Evolutionary conservation across 2,888 invertebrate genomes (phyloP).

Genomic region (Oxyscelio sp.): DNA sequence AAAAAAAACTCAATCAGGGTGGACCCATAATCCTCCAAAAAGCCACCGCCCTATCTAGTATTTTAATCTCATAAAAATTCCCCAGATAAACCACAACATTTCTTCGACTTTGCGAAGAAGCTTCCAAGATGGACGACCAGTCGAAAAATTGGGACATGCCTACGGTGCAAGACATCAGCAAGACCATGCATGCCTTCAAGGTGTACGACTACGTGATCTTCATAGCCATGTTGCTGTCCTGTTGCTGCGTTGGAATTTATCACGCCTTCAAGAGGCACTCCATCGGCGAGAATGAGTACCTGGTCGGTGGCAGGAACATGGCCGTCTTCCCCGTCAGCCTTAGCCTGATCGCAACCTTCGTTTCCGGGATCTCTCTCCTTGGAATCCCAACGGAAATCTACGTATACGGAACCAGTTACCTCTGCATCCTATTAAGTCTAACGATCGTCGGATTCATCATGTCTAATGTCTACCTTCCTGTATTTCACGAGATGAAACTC

Average conservation of each 20-base stretch:
- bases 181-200: constrained; percentile 91
- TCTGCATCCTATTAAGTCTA: constrained; percentile 91
- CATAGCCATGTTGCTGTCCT: constrained; percentile 92
- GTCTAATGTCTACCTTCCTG: constrained; percentile 92
- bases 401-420: constrained; percentile 94
- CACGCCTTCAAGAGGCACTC: constrained; percentile 93
- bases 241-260: constrained; percentile 94
- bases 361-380: constrained; percentile 93
- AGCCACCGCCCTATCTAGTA: too few species aligned
- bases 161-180: constrained; percentile 89
- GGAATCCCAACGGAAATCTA: constrained; percentile 95
- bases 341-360: constrained; percentile 95
- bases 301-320: constrained; percentile 95
- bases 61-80: too few species aligned
- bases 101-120: constrained; percentile 18
- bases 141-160: constrained; percentile 74
- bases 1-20: too few species aligned
- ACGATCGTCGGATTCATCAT: constrained; percentile 91
- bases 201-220: constrained; percentile 94
- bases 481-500: constrained; percentile 92
- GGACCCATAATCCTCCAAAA: too few species aligned
- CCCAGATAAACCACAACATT: not conserved
- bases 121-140: constrained; percentile 74
- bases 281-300: constrained; percentile 91
- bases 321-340: constrained; percentile 94